Conservation (phyloP, 2,797 vertebrate genomes). For the Cheirogaleus major region DNA sequence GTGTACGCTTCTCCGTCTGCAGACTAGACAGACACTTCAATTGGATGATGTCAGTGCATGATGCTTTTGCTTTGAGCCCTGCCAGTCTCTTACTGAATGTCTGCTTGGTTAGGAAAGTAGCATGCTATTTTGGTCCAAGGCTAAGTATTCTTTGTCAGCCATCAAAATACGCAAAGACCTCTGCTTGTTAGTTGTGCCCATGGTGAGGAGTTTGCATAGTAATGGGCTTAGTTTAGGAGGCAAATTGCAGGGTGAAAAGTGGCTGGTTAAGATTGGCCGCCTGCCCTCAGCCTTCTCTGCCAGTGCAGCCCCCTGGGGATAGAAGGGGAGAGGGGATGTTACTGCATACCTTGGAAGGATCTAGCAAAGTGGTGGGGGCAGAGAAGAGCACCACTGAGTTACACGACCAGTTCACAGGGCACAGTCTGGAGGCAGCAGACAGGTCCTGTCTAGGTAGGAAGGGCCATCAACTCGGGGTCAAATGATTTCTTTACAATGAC, state of each 20-base stretch:
- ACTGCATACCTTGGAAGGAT: background rate
- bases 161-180: background rate
- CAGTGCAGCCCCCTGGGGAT: background rate
- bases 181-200: background rate
- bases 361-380: background rate
- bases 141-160: background rate
- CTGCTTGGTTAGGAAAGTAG: constrained; percentile 23
- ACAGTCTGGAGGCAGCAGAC: background rate
- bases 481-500: background rate
- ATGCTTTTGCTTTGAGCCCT: background rate
- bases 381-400: background rate
- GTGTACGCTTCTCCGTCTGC: background rate
- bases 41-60: background rate
- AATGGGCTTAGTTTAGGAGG: background rate
- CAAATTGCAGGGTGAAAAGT: background rate
- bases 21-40: background rate
- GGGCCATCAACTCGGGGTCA: accelerated
- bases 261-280: background rate
- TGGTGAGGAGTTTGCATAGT: background rate
- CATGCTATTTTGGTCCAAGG: background rate
- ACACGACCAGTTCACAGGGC: background rate
- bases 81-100: background rate
- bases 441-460: background rate
- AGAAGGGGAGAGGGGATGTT: background rate
- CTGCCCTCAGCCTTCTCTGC: background rate